Percentiles rank a stretch among this genome's conserved stretches.
phyloP scores from a whole-genome alignment of 2,888 invertebrate species.

The Drosophila suboccidentalis region DNA sequence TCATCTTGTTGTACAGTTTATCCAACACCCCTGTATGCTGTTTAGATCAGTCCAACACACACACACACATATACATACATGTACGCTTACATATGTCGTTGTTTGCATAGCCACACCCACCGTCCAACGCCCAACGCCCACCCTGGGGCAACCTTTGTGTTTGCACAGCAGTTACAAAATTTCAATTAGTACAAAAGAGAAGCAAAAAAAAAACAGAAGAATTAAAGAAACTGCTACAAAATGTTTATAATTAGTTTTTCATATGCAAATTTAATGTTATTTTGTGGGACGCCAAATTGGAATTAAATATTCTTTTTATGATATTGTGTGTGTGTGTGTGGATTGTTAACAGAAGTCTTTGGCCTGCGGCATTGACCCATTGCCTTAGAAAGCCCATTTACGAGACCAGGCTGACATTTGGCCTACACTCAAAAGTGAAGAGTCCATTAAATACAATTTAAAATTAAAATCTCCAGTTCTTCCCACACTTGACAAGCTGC shows the following conservation, averaged over 20 bases:
- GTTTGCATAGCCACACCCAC: conserved; percentile 70
- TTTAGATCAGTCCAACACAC: not conserved
- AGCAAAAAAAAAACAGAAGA: conserved; percentile 3
- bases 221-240: conserved; percentile 60
- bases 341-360: conserved; percentile 27
- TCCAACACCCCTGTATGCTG: conserved; percentile 34
- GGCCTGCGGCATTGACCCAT: conserved; percentile 67
- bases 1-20: conserved; percentile 64
- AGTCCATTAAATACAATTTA: conserved; percentile 27
- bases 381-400: conserved; percentile 32
- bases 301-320: conserved; percentile 70
- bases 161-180: conserved; percentile 73
- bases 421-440: conserved; percentile 14
- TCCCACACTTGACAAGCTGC: conserved; percentile 13
- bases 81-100: conserved; percentile 66
- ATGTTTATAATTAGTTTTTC: conserved; percentile 75
- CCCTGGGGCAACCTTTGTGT: conserved; percentile 49
- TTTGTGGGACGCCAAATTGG: conserved; percentile 57
- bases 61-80: conserved; percentile 6
- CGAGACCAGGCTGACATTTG: conserved; percentile 4
- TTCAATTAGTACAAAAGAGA: conserved; percentile 65
- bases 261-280: conserved; percentile 68
- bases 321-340: conserved; percentile 6
- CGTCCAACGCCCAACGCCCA: conserved; percentile 23
- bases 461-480: not conserved